A percentile compares a stretch with the other conserved stretches of the same genome.
phyloP scores from a whole-genome alignment of 1,140 invertebrate genomes.

The Dendroctonus valens region DNA sequence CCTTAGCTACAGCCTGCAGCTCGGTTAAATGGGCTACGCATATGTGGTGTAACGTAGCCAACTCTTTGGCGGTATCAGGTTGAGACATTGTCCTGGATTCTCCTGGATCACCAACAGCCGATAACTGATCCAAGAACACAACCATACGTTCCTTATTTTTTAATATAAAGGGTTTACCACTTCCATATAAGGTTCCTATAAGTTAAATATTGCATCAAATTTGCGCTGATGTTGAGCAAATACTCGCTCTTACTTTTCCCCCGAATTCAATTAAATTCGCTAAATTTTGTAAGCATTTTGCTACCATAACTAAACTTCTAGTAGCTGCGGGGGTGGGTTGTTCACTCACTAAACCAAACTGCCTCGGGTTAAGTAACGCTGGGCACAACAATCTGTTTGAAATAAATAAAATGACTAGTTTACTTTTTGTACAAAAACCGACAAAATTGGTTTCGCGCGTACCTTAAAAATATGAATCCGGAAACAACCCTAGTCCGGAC shows the following conservation, averaged over 20 bases:
- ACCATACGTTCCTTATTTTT: slow-evolving; percentile 98
- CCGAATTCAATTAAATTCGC: slow-evolving; percentile 95
- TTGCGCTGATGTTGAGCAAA: not conserved
- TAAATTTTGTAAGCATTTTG: slow-evolving; percentile 95
- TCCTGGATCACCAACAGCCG: slow-evolving; percentile 66
- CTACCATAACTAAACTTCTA: slow-evolving; percentile 88
- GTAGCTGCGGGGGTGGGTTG: slow-evolving; percentile 86
- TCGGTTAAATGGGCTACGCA: slow-evolving; percentile 87
- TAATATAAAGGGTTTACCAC: slow-evolving; percentile 94
- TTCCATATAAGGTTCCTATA: slow-evolving; percentile 93
- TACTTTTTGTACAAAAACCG: too few relatives aligned
- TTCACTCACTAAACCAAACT: slow-evolving; percentile 87
- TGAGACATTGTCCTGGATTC: slow-evolving; percentile 54
- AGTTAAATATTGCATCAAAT: slow-evolving; percentile 7
- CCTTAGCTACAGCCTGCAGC: slow-evolving; percentile 67
- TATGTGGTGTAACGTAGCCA: slow-evolving; percentile 92
- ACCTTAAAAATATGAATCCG: slow-evolving; percentile 89
- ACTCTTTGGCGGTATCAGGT: slow-evolving; percentile 76
- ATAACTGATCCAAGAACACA: slow-evolving; percentile 93
- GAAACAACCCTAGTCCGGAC: slow-evolving; percentile 91
- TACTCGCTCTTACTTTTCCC: slow-evolving; percentile 64
- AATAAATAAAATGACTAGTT: not conserved
- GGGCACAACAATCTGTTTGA: slow-evolving; percentile 80
- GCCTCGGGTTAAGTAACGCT: slow-evolving; percentile 90
- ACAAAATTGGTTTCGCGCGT: not conserved